Evolutionary conservation across 2,888 invertebrate genomes (phyloP).

Genomic region (Heteropelma amictum): DNA sequence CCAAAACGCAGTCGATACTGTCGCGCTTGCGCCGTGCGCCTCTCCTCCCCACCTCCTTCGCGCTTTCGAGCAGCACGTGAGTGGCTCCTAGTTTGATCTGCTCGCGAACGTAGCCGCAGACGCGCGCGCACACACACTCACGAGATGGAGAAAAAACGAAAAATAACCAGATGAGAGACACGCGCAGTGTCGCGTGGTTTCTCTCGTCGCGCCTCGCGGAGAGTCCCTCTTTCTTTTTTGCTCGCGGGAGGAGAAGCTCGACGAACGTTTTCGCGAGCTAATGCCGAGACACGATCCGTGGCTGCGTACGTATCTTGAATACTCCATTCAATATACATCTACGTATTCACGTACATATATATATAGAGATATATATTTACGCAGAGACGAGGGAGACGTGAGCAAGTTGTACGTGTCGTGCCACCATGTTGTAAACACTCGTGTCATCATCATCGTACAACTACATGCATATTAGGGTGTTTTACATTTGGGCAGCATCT

Average conservation of each 20-base stretch:
- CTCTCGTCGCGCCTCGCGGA: neutral
- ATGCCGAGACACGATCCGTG: constrained; percentile 37
- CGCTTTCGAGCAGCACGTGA: constrained; percentile 8
- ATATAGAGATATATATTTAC: no score
- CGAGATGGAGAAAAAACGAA: neutral
- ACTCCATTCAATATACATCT: neutral
- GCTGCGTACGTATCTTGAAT: constrained; percentile 24
- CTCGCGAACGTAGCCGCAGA: constrained; percentile 11
- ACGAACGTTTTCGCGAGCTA: constrained; percentile 29
- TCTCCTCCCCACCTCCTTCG: neutral
- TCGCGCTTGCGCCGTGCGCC: neutral
- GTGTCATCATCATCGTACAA: neutral
- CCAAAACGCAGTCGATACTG: no score
- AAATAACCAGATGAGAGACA: neutral
- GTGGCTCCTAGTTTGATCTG: constrained; percentile 17
- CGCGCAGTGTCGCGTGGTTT: constrained; percentile 33
- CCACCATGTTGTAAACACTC: constrained; percentile 20
- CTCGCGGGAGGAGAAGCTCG: neutral
- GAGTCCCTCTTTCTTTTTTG: no score
- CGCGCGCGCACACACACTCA: no score
- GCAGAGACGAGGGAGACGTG: constrained; percentile 1
- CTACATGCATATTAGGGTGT: neutral
- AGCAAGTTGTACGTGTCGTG: constrained; percentile 31
- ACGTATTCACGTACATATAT: no score
- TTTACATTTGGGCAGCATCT: no score